Percentiles rank a stretch among this genome's conserved stretches.
These are phyloP conservation scores for Stichodactyla mertensii DNA, from an alignment of 64 coral and sea anemone species.

Conservation along the genomic window DNA sequence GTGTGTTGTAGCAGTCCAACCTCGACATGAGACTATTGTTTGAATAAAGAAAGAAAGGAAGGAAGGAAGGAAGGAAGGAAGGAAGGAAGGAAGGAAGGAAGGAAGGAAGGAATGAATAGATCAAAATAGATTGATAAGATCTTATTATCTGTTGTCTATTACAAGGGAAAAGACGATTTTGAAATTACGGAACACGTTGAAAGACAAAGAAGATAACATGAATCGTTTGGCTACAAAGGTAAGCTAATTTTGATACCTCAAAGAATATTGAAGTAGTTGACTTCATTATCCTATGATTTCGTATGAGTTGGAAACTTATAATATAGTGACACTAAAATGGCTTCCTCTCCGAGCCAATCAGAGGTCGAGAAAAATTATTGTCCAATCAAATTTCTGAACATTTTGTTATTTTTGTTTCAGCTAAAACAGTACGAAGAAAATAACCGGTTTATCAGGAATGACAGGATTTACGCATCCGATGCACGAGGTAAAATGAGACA, in stretches of 20 bases:
- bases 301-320: too few relatives aligned
- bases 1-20: too few relatives aligned
- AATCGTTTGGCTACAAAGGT: constrained; percentile 77
- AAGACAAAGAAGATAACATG: constrained; percentile 66
- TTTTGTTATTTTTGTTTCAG: constrained; percentile 23
- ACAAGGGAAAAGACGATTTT: constrained; percentile 61
- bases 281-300: not conserved
- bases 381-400: not conserved
- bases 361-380: not conserved
- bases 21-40: too few relatives aligned
- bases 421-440: constrained; percentile 92
- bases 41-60: too few relatives aligned
- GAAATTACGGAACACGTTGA: constrained; percentile 47
- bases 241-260: not conserved
- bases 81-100: too few relatives aligned
- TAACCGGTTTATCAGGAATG: constrained; percentile 64
- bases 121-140: too few relatives aligned
- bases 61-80: too few relatives aligned
- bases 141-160: not conserved
- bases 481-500: constrained; percentile 37
- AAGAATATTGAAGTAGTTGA: not conserved
- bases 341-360: not conserved
- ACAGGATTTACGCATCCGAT: constrained; percentile 64
- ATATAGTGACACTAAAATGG: too few relatives aligned
- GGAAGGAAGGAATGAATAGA: too few relatives aligned